Base-by-base conservation (phyloP, 2,797 vertebrate species). In the Clamator glandarius region DNA sequence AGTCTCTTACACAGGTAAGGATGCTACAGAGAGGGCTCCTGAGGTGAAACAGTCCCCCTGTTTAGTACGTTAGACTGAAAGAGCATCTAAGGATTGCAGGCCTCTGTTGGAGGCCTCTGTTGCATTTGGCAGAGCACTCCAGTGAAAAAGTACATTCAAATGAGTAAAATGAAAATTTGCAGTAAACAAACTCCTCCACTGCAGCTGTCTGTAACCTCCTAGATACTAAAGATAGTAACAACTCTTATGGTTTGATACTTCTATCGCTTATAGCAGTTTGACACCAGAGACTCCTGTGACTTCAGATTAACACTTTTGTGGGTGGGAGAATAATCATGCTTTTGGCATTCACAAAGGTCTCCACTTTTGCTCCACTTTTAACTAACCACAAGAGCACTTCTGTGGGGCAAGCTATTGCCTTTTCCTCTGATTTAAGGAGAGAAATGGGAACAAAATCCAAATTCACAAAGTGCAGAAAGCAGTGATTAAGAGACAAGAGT, bases 301-400 rank as follows among this genome's bases (percentile, higher is more conserved):
- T 91, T 82, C 70, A 72, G 31, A 50, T 87, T 64, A 87, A 83
- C 24, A 14, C 25, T 84, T 8, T 4, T 28, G 63, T 79, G 62
- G 66, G 69, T 88, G 79, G 82, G 24, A 67, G 46, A 58, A 55
- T 50, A 87, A 77, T 75, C 17, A 57, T 25, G 8, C 7, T 90
- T 89, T 80, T 87, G 72, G 50, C 51, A 52, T 89, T 91, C 23
- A 23, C n/a, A 78, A 48, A 81, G 21, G 28, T 92, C 39, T 89
- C 89, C 13, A 42, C 29, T 84, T 75, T 87, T 66, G 15, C 41
- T 80, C 55, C 31, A 23, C 16, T 91, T 83, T 57, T 4, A 74
- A 42, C 26, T 51, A 80, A 61, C 48, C 68, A 33, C 31, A 55
- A 67, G 36, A 46, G 5, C 14, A 80, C 5, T 19, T 85, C 52